Base-by-base conservation (phyloP, 2,888 invertebrate species). In the Agelastica alni region DNA sequence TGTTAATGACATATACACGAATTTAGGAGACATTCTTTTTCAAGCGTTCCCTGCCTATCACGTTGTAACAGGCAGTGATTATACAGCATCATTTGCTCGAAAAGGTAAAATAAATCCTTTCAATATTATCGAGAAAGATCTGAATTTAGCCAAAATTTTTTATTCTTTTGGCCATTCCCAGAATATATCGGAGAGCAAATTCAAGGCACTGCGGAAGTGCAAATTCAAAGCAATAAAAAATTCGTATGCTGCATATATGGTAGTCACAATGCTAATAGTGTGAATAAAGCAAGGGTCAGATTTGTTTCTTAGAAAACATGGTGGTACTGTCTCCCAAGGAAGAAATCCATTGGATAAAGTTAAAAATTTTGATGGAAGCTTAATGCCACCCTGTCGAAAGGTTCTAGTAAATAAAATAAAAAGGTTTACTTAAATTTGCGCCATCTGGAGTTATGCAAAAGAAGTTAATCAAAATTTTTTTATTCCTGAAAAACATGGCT, bases 371-470 rank as follows among this genome's bases (percentile, higher is more conserved):
- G n/a, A n/a, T n/a, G n/a, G n/a, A n/a, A n/a, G n/a, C n/a, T n/a
- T n/a, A n/a, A n/a, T n/a, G n/a, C n/a, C n/a, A n/a, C n/a, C n/a
- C n/a, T 42, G 42, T 42, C 42, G 22, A 22, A 26, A 3, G 12
- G 26, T 42, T 10, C 12, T 22, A 12, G 22, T 22, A 26, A 42
- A 26, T 13, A 42, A 42, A 42, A 42, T 42, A 4, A 42, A 42
- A 22, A 42, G 42, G 14, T 20, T 42, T 3, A 42, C 18, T 22
- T 26, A 42, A 42, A 12, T 42, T 42, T 42, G 42, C 26, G 42
- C 26, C 12, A 42, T 42, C n/a, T 42, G 42, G 26, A 42, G 22
- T 42, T 42, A 16, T 37, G 37, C 37, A 37, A 37, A 2, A 10
- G 13, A 20, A 4, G 10, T 3, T n/a, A 20, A 41, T 3, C 20